These are phyloP conservation scores for Pavo muticus DNA, from an alignment of 2,113 vertebrate species.

Conservation along the genomic window DNA sequence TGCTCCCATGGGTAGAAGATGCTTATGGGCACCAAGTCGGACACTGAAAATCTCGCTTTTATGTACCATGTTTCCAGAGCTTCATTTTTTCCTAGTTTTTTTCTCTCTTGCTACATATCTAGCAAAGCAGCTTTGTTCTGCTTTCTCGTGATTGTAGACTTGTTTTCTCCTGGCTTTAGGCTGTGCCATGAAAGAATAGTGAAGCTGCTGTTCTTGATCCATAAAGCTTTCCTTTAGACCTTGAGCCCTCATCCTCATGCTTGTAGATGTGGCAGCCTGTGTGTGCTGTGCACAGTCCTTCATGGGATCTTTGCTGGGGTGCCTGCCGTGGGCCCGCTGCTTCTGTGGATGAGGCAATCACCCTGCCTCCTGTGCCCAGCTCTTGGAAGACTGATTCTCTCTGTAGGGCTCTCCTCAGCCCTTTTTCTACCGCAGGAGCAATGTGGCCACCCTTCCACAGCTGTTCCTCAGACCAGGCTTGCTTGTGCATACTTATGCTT, in stretches of 20 bases:
- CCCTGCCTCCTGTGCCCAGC: not conserved
- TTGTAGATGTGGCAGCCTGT: not conserved
- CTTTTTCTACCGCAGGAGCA: not conserved
- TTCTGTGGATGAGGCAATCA: not conserved
- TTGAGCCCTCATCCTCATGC: not conserved
- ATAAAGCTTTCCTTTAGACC: not conserved
- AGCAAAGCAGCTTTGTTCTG: not conserved
- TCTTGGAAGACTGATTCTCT: not conserved
- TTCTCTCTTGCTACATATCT: not conserved
- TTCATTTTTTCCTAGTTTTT: not conserved
- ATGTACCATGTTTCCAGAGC: not conserved
- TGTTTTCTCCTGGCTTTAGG: not conserved
- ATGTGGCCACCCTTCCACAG: not conserved
- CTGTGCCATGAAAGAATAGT: not conserved
- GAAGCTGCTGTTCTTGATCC: not conserved
- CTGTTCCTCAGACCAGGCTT: not conserved
- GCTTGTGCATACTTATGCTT: not conserved
- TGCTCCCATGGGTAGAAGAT: not conserved
- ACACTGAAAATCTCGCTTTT: not conserved
- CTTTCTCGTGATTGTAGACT: not conserved
- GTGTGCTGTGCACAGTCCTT: not conserved
- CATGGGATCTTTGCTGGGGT: not conserved
- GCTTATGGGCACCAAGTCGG: accelerated
- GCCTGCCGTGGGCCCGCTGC: accelerated
- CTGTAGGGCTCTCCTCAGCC: not conserved